Evolutionary conservation across 2,888 invertebrate genomes (phyloP).

Genomic region (Phaedon cochleariae): DNA sequence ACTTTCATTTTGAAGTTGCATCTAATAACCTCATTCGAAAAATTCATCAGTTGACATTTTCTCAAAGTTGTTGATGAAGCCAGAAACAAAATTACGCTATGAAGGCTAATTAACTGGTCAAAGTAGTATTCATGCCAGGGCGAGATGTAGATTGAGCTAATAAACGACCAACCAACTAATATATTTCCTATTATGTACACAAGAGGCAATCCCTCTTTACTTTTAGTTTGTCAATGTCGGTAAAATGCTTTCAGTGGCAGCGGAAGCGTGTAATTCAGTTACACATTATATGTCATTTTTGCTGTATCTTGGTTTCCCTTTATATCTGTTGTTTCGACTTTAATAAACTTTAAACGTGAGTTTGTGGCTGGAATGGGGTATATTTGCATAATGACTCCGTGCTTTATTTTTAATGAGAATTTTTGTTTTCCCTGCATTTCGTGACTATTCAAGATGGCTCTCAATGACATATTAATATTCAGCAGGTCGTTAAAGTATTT

Average conservation of each 20-base stretch:
- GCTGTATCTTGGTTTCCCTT: neutral
- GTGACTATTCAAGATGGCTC: slow-evolving; percentile 9
- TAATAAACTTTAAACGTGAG: slow-evolving; percentile 13
- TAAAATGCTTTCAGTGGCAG: neutral
- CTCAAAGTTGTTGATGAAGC: no score
- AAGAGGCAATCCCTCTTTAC: neutral
- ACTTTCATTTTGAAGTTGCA: no score
- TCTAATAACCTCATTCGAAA: no score
- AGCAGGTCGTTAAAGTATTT: neutral
- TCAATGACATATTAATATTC: slow-evolving; percentile 16
- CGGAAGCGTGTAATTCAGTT: neutral
- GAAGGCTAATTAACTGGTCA: no score
- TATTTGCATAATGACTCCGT: slow-evolving; percentile 16
- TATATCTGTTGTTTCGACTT: slow-evolving; percentile 1
- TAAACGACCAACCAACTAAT: no score
- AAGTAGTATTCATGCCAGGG: neutral
- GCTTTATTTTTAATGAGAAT: slow-evolving; percentile 20
- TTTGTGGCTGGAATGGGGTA: slow-evolving; percentile 2
- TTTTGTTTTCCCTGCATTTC: slow-evolving; percentile 4
- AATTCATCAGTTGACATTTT: no score
- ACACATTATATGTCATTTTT: neutral
- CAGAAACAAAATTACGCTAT: no score
- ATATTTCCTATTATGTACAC: no score
- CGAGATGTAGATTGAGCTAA: neutral
- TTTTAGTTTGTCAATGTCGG: neutral